A percentile compares a stretch with the other conserved stretches of the same genome.
Evolutionary conservation across 2,797 vertebrate species (phyloP).

Genomic region (Hapalemur alaotrensis): DNA sequence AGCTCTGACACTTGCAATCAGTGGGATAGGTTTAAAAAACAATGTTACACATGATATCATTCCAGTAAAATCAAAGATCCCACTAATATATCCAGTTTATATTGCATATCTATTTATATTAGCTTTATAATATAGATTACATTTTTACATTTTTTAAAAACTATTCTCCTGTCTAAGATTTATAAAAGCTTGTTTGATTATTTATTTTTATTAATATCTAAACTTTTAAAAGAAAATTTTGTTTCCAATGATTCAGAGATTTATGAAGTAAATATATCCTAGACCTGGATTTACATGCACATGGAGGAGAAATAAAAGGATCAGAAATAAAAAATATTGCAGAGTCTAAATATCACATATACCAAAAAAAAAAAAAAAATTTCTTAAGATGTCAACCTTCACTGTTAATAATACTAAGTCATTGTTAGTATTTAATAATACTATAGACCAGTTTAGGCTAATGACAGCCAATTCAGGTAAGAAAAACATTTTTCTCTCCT

Average conservation of each 20-base stretch:
- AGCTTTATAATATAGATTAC: not conserved
- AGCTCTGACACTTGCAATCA: not conserved
- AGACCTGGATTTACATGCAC: not conserved
- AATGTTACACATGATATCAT: not conserved
- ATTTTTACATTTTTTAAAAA: not conserved
- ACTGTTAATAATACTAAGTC: not conserved
- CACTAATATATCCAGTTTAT: not conserved
- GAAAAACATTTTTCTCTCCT: not conserved
- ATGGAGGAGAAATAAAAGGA: not conserved
- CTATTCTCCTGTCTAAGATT: not conserved
- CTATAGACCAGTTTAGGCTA: not conserved
- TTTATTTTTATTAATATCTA: conserved; percentile 17
- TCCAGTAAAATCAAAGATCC: not conserved
- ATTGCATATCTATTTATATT: not conserved
- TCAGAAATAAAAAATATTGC: not conserved
- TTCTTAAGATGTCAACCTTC: not conserved
- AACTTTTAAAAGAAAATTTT: not conserved
- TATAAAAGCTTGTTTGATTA: not conserved
- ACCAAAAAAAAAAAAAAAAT: not conserved
- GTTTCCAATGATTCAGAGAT: not conserved
- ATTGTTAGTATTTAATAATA: not conserved
- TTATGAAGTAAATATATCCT: not conserved
- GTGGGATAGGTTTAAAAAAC: not conserved
- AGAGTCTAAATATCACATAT: not conserved
- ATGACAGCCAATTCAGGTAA: not conserved